Evolutionary conservation across 1,140 invertebrate genomes (phyloP).

Genomic region (Neodiprion fabricii): DNA sequence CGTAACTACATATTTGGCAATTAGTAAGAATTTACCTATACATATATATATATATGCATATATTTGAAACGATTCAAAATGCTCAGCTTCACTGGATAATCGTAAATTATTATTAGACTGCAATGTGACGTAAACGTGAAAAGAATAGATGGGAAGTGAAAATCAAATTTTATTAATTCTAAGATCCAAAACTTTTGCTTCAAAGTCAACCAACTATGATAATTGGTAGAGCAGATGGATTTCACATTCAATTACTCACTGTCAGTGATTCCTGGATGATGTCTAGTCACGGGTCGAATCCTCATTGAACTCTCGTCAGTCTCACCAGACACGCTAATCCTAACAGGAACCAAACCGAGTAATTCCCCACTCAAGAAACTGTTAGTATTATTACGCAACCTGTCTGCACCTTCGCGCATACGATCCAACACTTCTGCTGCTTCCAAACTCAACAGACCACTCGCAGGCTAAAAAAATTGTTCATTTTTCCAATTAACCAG

Average conservation of each 20-base stretch:
- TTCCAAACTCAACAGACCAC: slow-evolving; percentile 59
- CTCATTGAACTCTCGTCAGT: slow-evolving; percentile 54
- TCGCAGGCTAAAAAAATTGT: slow-evolving; percentile 44
- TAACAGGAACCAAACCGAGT: slow-evolving; percentile 60
- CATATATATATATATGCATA: neutral
- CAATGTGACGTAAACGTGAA: neutral
- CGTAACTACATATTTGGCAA: neutral
- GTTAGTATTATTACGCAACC: slow-evolving; percentile 80
- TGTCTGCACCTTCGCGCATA: slow-evolving; percentile 71
- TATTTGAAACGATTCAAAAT: slow-evolving; percentile 3
- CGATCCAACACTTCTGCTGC: slow-evolving; percentile 70
- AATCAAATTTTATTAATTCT: neutral
- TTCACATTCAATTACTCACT: slow-evolving; percentile 33
- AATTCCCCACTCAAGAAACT: slow-evolving; percentile 76
- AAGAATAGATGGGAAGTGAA: neutral
- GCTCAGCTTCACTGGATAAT: slow-evolving; percentile 4
- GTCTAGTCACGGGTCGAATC: slow-evolving; percentile 52
- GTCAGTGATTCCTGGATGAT: slow-evolving; percentile 45
- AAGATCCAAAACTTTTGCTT: neutral
- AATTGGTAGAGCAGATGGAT: neutral
- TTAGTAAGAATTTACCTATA: neutral
- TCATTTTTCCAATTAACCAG: neutral
- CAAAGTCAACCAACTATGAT: neutral
- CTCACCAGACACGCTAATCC: slow-evolving; percentile 61
- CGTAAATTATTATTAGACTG: neutral